Evolutionary conservation across 2,888 invertebrate genomes (phyloP).

Genomic region (Ormyrus pomaceus): DNA sequence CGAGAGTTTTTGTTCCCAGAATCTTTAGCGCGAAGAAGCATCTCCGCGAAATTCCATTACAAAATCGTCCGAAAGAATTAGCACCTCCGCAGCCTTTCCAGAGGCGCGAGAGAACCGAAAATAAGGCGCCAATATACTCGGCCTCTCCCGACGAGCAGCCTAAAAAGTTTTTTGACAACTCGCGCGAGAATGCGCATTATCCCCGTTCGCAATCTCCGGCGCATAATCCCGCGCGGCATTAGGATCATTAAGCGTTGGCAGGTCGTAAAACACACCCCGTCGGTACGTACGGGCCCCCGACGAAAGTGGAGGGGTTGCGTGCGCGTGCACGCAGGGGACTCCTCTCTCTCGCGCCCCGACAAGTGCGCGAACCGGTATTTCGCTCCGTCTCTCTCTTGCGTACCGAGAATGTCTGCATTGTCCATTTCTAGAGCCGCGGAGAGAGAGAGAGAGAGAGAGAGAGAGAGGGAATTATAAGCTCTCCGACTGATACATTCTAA

Average conservation of each 20-base stretch:
- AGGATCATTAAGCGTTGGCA: no score
- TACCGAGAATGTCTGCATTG: conserved; percentile 23
- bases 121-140: no score
- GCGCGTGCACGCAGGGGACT: not conserved
- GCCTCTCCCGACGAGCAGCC: no score
- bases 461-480: conserved; percentile 27
- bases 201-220: not conserved
- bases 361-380: conserved; percentile 44
- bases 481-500: conserved; percentile 50
- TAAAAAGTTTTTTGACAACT: no score
- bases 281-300: no score
- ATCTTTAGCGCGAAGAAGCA: no score
- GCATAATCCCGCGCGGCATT: not conserved
- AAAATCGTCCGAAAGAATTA: no score
- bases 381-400: not conserved
- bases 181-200: conserved; percentile 23
- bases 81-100: no score
- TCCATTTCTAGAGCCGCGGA: conserved; percentile 18
- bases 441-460: not conserved
- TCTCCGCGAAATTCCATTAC: no score
- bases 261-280: no score
- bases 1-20: no score
- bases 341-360: not conserved
- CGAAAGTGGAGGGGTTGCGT: not conserved
- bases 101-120: no score